Percentiles rank a stretch among this genome's conserved stretches.
Evolutionary conservation across 1,140 invertebrate genomes (phyloP).

Genomic region (Aphelinus certus): DNA sequence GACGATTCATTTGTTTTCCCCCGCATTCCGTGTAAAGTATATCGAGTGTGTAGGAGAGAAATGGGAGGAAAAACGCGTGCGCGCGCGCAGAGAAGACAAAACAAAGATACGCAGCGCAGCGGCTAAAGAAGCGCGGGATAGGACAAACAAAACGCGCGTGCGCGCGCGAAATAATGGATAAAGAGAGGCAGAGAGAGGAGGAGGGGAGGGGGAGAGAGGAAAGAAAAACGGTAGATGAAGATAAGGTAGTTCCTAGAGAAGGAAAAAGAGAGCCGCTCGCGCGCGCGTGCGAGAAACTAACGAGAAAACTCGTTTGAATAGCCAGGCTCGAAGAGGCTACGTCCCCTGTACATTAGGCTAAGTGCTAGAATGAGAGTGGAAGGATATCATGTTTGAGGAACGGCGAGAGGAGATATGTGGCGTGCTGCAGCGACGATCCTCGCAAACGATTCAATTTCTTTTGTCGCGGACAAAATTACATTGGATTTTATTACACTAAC

Average conservation of each 20-base stretch:
- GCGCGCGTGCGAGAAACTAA: conserved; percentile 22
- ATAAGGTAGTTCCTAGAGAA: neutral
- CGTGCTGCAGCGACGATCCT: neutral
- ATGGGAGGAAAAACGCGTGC: neutral
- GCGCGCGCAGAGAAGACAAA: neutral
- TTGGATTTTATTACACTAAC: too few relatives aligned
- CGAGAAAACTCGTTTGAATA: conserved; percentile 19
- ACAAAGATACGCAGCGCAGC: neutral
- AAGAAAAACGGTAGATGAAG: conserved; percentile 29
- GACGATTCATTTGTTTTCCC: neutral
- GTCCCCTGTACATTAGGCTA: conserved; percentile 18
- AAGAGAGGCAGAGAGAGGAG: too few relatives aligned
- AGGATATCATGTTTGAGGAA: neutral
- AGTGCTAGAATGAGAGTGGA: conserved; percentile 10
- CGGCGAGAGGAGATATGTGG: neutral
- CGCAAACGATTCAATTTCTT: too few relatives aligned
- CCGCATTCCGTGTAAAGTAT: neutral
- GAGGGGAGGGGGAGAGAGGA: neutral
- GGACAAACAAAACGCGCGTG: conserved; percentile 2
- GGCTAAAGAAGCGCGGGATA: neutral
- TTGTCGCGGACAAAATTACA: too few relatives aligned
- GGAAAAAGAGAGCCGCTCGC: neutral
- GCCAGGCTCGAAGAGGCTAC: conserved; percentile 8
- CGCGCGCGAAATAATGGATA: conserved; percentile 15
- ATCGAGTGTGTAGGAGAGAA: neutral